Conservation (phyloP, 2,113 vertebrate genomes). For the Plectropomus leopardus region DNA sequence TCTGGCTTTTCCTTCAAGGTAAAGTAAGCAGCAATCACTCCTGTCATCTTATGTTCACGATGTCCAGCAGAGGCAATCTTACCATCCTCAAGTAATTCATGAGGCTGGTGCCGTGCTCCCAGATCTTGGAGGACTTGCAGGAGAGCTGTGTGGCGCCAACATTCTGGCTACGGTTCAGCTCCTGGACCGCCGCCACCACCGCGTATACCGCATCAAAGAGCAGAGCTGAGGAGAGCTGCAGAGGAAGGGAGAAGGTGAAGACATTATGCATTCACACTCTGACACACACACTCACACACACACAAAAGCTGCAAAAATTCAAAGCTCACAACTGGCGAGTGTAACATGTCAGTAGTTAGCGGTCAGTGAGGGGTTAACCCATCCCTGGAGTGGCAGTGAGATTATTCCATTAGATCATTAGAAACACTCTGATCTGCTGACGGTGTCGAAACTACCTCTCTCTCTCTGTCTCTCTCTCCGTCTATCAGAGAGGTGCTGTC, state of each 20-base stretch:
- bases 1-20: too few relatives aligned
- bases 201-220: slow-evolving; percentile 95
- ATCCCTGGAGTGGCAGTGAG: slow-evolving; percentile 66
- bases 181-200: slow-evolving; percentile 94
- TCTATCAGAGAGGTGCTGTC: slow-evolving; percentile 50
- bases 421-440: slow-evolving; percentile 77
- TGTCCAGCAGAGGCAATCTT: slow-evolving; percentile 75
- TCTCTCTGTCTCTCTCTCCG: neutral
- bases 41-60: slow-evolving; percentile 9
- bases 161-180: slow-evolving; percentile 97
- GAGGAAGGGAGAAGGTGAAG: slow-evolving; percentile 51
- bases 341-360: slow-evolving; percentile 49
- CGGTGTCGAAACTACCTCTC: slow-evolving; percentile 50
- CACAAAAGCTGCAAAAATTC: slow-evolving; percentile 30
- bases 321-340: slow-evolving; percentile 28
- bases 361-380: slow-evolving; percentile 73
- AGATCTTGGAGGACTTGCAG: slow-evolving; percentile 97
- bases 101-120: slow-evolving; percentile 98
- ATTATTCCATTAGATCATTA: slow-evolving; percentile 82
- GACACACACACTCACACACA: slow-evolving; percentile 19
- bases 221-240: slow-evolving; percentile 94
- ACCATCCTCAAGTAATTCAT: slow-evolving; percentile 99
- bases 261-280: slow-evolving; percentile 40
- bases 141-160: slow-evolving; percentile 96
- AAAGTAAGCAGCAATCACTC: neutral